These are phyloP conservation scores for Sinopyrophorus schimmeli DNA, from an alignment of 2,888 invertebrate genomes.

Conservation along the genomic window DNA sequence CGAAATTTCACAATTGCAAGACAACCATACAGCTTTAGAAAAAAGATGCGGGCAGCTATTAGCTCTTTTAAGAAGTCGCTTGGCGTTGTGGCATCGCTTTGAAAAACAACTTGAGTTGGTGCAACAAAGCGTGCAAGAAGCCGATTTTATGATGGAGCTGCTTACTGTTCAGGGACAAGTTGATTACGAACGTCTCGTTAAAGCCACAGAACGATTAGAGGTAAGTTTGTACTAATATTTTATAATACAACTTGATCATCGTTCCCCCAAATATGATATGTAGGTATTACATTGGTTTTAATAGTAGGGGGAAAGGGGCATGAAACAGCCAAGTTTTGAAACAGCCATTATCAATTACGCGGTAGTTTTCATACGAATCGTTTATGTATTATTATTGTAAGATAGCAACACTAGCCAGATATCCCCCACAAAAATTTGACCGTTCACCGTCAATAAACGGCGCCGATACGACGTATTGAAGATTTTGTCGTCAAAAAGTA, in stretches of 20 bases:
- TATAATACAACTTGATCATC: neutral
- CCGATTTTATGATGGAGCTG: constrained; percentile 86
- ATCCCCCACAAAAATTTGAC: too few relatives aligned
- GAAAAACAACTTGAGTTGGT: constrained; percentile 78
- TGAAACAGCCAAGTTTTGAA: too few relatives aligned
- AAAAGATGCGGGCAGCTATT: constrained; percentile 70
- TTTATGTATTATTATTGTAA: too few relatives aligned
- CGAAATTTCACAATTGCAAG: constrained; percentile 75
- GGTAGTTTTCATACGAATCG: too few relatives aligned
- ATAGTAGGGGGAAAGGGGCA: too few relatives aligned
- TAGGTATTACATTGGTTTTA: too few relatives aligned
- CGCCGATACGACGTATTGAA: too few relatives aligned
- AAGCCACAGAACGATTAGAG: constrained; percentile 84
- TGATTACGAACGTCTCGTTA: constrained; percentile 79
- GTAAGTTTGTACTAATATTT: constrained; percentile 57
- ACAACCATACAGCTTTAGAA: constrained; percentile 73
- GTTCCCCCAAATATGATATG: too few relatives aligned
- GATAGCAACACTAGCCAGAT: too few relatives aligned
- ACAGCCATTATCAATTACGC: too few relatives aligned
- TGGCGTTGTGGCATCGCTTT: constrained; percentile 76
- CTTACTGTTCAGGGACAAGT: constrained; percentile 82
- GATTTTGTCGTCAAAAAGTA: too few relatives aligned
- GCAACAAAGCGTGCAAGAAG: constrained; percentile 80
- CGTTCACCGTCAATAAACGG: too few relatives aligned
- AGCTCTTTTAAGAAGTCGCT: constrained; percentile 65